Percentiles rank a stretch among this genome's conserved stretches.
Conservation (phyloP, 2,888 invertebrate species). For the Callimorpha dominula region DNA sequence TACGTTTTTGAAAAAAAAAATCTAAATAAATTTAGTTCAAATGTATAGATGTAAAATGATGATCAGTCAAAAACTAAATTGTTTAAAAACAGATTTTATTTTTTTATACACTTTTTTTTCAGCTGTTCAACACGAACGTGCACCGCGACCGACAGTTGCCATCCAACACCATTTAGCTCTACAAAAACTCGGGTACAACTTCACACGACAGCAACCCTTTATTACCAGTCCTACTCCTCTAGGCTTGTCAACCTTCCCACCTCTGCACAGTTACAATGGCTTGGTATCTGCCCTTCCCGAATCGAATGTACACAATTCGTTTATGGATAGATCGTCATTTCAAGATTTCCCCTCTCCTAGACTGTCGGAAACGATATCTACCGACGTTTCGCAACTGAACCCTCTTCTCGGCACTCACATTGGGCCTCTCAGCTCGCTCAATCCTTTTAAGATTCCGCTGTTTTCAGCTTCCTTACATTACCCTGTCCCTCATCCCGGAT, state of each 20-base stretch:
- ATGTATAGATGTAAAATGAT: too few species aligned
- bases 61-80: too few species aligned
- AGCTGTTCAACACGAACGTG: slow-evolving; percentile 97
- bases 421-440: slow-evolving; percentile 63
- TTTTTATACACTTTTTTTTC: slow-evolving; percentile 40
- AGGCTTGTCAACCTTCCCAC: slow-evolving; percentile 65
- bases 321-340: slow-evolving; percentile 66
- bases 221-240: slow-evolving; percentile 63
- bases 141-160: slow-evolving; percentile 88
- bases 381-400: slow-evolving; percentile 61
- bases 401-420: slow-evolving; percentile 62
- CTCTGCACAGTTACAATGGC: slow-evolving; percentile 64
- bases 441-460: slow-evolving; percentile 76
- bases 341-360: slow-evolving; percentile 66
- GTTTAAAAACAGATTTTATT: too few species aligned
- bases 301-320: slow-evolving; percentile 59
- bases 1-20: too few species aligned
- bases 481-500: slow-evolving; percentile 72
- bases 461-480: slow-evolving; percentile 75
- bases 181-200: slow-evolving; percentile 81
- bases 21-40: too few species aligned
- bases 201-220: slow-evolving; percentile 66
- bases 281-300: slow-evolving; percentile 62
- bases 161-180: slow-evolving; percentile 79
- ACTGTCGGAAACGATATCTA: slow-evolving; percentile 60